Base-by-base conservation (phyloP, 1,140 invertebrate species). In the Aphis craccivora region DNA sequence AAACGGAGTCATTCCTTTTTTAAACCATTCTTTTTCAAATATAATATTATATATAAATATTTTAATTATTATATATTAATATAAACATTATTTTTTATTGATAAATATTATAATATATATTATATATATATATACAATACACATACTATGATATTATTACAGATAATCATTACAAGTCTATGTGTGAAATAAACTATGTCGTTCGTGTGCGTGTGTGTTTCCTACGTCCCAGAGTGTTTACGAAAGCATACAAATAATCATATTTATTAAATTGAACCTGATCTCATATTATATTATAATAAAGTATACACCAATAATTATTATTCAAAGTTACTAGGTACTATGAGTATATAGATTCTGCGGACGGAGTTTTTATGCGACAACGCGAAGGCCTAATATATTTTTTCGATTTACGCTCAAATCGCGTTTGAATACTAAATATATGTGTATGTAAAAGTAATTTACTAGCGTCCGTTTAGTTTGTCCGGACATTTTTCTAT, bases 321-420 rank as follows among this genome's bases (percentile, higher is more conserved):
- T 76, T 76, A 76, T 35, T 35, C 30, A 14, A 76, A 76, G 60
- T 76, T 76, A 76, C 60, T 76, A 35, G n/a, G n/a, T n/a, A n/a
- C n/a, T n/a, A n/a, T n/a, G n/a, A n/a, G 1, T 60, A 11, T 14
- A 11, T 60, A n/a, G 30, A 76, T 76, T 76, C 30, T 76, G 60
- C 14, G 60, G 14, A 76, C 14, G 60, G 60, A 76, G 30, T n/a
- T 76, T 76, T 76, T 76, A n/a, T 18, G 60, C 60, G 60, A 35
- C 60, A 76, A 76, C 60, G 60, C 60, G 30, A 76, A 76, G 60
- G 60, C 30, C 60, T 76, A 76, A 67, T 76, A 67, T n/a, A n/a
- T 67, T 76, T 67, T 67, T n/a, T 76, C 60, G n/a, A 76, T 76
- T 67, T 35, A 76, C 60, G 30, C 60, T 76, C 60, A 76, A 76